phyloP scores from a whole-genome alignment of 2,888 invertebrate genomes.

The Bembecia ichneumoniformis region DNA sequence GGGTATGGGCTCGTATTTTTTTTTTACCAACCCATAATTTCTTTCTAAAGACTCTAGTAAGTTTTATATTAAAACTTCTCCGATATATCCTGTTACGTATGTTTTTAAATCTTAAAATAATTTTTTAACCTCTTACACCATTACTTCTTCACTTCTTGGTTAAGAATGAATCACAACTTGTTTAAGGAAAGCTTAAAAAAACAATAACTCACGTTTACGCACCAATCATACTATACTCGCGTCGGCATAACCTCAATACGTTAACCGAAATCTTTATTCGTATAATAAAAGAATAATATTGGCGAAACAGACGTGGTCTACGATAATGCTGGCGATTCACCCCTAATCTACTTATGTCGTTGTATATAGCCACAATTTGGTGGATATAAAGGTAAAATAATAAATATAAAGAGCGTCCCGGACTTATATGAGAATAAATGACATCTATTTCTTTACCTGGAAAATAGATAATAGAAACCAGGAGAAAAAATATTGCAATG shows the following conservation, averaged over 20 bases:
- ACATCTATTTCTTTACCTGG: conserved; percentile 12
- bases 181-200: too few relatives aligned
- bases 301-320: conserved; percentile 16
- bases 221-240: conserved; percentile 10
- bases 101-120: too few relatives aligned
- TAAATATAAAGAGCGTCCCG: conserved; percentile 1
- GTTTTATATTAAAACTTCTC: too few relatives aligned
- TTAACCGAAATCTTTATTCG: conserved; percentile 9
- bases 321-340: conserved; percentile 15
- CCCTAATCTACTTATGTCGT: conserved; percentile 22
- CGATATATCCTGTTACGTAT: too few relatives aligned
- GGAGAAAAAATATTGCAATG: conserved; percentile 1
- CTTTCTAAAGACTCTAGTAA: too few relatives aligned
- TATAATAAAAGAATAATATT: conserved; percentile 34
- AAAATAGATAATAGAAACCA: conserved; percentile 8
- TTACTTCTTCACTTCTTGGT: too few relatives aligned
- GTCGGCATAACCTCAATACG: conserved; percentile 10
- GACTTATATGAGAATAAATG: conserved; percentile 14
- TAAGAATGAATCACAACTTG: too few relatives aligned
- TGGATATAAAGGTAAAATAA: conserved; percentile 1
- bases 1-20: too few relatives aligned
- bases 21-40: too few relatives aligned
- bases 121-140: too few relatives aligned
- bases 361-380: conserved; percentile 14
- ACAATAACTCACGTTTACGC: background rate